Base-by-base conservation (phyloP, 2,113 vertebrate genomes). In the Condylura cristata region DNA sequence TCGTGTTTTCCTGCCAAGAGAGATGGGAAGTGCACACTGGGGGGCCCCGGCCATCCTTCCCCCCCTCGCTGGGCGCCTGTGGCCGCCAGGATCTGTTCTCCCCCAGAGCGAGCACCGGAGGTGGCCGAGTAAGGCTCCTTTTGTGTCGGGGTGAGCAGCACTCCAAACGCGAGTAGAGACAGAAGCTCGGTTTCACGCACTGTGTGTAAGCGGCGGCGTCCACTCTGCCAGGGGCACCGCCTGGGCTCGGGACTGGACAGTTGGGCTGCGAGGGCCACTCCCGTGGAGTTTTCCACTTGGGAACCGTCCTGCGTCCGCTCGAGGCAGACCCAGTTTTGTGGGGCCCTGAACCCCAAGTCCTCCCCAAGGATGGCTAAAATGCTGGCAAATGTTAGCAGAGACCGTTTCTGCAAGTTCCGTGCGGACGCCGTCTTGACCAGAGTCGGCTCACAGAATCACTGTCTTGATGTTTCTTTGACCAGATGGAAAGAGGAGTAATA, bases 351-450 rank as follows among this genome's bases (percentile, higher is more conserved):
- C 63, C 95, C 93, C 78, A 48, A 93, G 81, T 95, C 93, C 95
- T 97, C 87, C 94, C 94, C 83, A 97, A 96, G 94, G 97, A 97
- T 97, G 98, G 97, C 97, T 97, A 96, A 96, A 97, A 95, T 93
- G 90, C 96, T 98, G 96, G 96, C 95, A 98, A 96, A 96, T 86
- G 92, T 96, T 92, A 94, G 83, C 87, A 97, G 95, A 84, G 91
- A 79, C 85, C 26, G 4, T 96, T 28, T 93, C 70, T 65, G 89
- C 53, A 86, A 89, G 93, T 83, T 90, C 93, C 94, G 80, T 39
- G 95, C 93, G 94, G 91, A 75, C 81, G 79, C 58, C 76, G 22
- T 66, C 97, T 97, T 97, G 48, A 97, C 98, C 97, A 98, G 84
- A 95, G 97, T 98, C 98, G 97, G 94, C 97, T 97, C 97, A 93